Evolutionary conservation across 2,888 invertebrate genomes (phyloP).

Genomic region (Ectropis crepuscularia): DNA sequence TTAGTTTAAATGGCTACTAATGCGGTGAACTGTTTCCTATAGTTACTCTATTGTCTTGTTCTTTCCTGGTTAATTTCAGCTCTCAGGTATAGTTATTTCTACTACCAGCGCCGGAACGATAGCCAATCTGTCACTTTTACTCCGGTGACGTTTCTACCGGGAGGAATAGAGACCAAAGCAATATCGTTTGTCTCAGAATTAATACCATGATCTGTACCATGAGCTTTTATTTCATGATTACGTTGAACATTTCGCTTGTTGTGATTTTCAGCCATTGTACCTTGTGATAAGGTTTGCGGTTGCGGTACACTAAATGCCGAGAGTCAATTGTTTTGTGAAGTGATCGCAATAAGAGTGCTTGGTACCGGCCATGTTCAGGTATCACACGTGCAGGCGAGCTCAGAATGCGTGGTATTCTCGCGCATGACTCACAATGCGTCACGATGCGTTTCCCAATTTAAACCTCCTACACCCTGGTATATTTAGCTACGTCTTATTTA

Average conservation of each 20-base stretch:
- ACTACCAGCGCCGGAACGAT: not conserved
- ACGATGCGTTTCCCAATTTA: slow-evolving; percentile 35
- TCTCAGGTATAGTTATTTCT: not conserved
- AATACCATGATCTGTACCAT: too few relatives aligned
- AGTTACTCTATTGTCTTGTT: too few relatives aligned
- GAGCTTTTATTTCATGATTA: too few relatives aligned
- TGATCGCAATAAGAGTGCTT: not conserved
- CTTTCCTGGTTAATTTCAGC: too few relatives aligned
- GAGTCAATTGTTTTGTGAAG: not conserved
- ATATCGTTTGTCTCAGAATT: not conserved
- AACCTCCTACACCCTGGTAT: slow-evolving; percentile 29
- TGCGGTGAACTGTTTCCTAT: too few relatives aligned
- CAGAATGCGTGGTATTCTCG: slow-evolving; percentile 39
- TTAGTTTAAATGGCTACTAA: too few relatives aligned
- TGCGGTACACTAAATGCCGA: too few relatives aligned
- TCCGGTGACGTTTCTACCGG: too few relatives aligned
- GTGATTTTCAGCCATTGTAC: too few relatives aligned
- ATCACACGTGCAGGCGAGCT: slow-evolving; percentile 21
- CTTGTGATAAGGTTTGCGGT: too few relatives aligned
- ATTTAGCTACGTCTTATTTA: slow-evolving; percentile 40
- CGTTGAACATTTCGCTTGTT: too few relatives aligned
- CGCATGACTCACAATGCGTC: slow-evolving; percentile 44
- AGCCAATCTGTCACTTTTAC: not conserved
- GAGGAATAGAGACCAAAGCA: not conserved
- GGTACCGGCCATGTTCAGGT: slow-evolving; percentile 9